Evolutionary conservation across 2,888 invertebrate species (phyloP).

Genomic region (Crepidodera aurea): DNA sequence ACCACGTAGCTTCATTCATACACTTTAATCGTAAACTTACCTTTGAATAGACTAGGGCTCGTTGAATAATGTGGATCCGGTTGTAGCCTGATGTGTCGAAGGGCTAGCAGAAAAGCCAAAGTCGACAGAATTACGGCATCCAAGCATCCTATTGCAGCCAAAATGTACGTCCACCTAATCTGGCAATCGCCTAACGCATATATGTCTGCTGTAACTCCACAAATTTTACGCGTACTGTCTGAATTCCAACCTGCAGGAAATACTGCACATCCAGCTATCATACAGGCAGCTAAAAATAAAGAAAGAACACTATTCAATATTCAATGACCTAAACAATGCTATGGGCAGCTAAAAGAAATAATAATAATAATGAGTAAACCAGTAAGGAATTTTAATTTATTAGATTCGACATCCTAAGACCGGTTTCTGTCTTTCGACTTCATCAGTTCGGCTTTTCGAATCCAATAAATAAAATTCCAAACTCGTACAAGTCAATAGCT

Average conservation of each 20-base stretch:
- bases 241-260: slow-evolving; percentile 95
- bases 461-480: no score
- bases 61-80: slow-evolving; percentile 78
- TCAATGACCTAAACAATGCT: no score
- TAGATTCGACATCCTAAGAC: no score
- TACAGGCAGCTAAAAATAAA: slow-evolving; percentile 76
- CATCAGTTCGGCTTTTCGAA: no score
- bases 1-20: no score
- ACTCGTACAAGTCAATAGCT: no score
- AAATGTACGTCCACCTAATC: slow-evolving; percentile 91
- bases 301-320: no score
- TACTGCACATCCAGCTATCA: slow-evolving; percentile 86
- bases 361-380: no score
- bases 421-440: no score
- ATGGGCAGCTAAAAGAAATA: no score
- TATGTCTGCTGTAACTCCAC: slow-evolving; percentile 80
- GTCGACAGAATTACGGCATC: slow-evolving; percentile 88
- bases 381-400: no score
- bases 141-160: slow-evolving; percentile 88
- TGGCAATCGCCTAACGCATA: slow-evolving; percentile 84
- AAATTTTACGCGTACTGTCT: slow-evolving; percentile 81
- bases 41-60: slow-evolving; percentile 67
- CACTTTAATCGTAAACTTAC: no score
- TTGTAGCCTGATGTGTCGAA: slow-evolving; percentile 85
- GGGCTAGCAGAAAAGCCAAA: slow-evolving; percentile 92